Evolutionary conservation across 1,140 invertebrate genomes (phyloP), one percentile per base, ranked within the genome.

Genomic region (Xylocopa sonorina): DNA sequence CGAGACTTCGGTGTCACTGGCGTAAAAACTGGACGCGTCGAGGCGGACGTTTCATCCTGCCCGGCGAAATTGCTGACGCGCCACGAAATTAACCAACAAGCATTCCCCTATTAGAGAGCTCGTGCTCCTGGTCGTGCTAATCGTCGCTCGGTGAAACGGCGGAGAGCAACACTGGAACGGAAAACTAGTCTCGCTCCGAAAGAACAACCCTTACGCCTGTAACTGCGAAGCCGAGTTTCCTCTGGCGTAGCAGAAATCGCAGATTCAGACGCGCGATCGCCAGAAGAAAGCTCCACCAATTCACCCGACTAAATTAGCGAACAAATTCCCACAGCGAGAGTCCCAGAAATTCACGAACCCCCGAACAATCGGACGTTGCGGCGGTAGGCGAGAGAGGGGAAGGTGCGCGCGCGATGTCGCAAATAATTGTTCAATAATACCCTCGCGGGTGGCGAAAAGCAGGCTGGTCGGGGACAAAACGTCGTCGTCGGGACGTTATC

Each of bases 1-100:
- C 88, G 86, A 87, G 88, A 83, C 82, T 82, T 88, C 78, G 81
- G 58, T 84, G 84, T 86, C 84, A 82, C 69, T 24, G 78, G 55
- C 69, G 83, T 78, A 74, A 76, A 85, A 85, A 85, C 51, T 55
- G 53, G 48, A 75, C 77, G 53, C 63, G 48, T 21, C 83, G 43
- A 69, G 62, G 53, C n/a, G 41, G 34, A 77, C 62, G 32, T 48
- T 79, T 46, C 34, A 51, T 21, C 34, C 29, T 32, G n/a, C 16
- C n/a, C 38, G 32, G 29, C n/a, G 16, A n/a, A 77, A 68, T 14
- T 48, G 7, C 12, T 12, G 0, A 0, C n/a, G 9, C 12, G 66
- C 32, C 10, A 21, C 7, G 5, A 3, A 53, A 53, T 68, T 38
- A 34, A 6, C 46, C 1, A 18, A 0, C 1, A 18, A 0, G 1